A percentile compares a stretch with the other conserved stretches of the same genome.
These are phyloP conservation scores for Drosophila sulfurigaster DNA, from an alignment of 1,140 invertebrate species.

Conservation along the genomic window DNA sequence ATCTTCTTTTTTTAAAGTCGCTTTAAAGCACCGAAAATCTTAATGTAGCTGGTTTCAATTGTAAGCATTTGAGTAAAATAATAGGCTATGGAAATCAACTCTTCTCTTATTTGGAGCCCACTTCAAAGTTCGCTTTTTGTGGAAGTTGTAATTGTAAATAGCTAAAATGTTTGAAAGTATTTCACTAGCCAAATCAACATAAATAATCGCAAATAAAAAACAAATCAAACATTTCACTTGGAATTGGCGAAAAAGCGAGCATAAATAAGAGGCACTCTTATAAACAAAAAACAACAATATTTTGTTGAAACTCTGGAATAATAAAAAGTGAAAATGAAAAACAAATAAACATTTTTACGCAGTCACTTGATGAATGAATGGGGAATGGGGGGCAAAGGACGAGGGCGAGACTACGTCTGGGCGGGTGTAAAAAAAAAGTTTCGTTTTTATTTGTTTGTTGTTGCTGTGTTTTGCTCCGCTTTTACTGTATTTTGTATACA, in stretches of 20 bases:
- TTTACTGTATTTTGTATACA: conserved; percentile 35
- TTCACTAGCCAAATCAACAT: conserved; percentile 38
- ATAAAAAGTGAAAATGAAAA: conserved; percentile 81
- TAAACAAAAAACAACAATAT: conserved; percentile 59
- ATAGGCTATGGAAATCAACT: not conserved
- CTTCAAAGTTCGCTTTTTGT: conserved; percentile 44
- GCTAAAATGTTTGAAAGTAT: not conserved
- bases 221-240: conserved; percentile 77
- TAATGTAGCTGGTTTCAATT: not conserved
- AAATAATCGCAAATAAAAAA: conserved; percentile 74
- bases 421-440: conserved; percentile 48
- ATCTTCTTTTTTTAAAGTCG: conserved; percentile 45
- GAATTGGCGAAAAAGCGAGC: conserved; percentile 36
- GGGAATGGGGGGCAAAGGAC: not conserved
- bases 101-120: conserved; percentile 25
- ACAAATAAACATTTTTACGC: conserved; percentile 62
- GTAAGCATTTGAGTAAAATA: not conserved
- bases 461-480: conserved; percentile 12
- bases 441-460: conserved; percentile 10
- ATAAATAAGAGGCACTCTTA: conserved; percentile 43
- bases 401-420: conserved; percentile 21
- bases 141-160: not conserved
- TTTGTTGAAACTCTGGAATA: conserved; percentile 67
- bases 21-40: conserved; percentile 40
- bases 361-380: conserved; percentile 10